phyloP scores from a whole-genome alignment of 2,797 vertebrate species.

The Poecilia picta region DNA sequence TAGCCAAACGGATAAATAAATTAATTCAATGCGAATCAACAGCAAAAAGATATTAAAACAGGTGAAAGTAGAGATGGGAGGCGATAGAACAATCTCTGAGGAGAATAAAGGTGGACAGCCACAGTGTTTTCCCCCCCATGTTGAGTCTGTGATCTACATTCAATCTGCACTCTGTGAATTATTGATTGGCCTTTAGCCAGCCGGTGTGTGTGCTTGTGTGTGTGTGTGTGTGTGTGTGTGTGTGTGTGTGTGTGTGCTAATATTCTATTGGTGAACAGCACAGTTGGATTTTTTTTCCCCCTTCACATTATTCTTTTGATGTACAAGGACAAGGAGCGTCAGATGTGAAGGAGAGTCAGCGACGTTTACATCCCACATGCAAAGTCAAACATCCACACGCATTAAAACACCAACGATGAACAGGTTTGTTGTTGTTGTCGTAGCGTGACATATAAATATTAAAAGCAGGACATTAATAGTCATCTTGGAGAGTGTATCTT shows the following conservation, averaged over 20 bases:
- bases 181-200: constrained; percentile 77
- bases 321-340: neutral
- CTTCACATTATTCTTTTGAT: constrained; percentile 37
- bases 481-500: neutral
- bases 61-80: neutral
- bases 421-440: neutral
- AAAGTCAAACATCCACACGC: neutral
- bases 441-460: neutral
- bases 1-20: neutral
- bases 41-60: neutral
- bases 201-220: constrained; percentile 30
- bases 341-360: constrained; percentile 28
- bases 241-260: constrained; percentile 23
- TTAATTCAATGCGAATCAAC: neutral
- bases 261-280: constrained; percentile 56
- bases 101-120: constrained; percentile 37
- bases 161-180: constrained; percentile 77
- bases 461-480: neutral
- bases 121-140: constrained; percentile 57
- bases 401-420: constrained; percentile 6
- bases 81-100: neutral
- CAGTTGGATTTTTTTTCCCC: constrained; percentile 35
- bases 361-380: neutral
- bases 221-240: constrained; percentile 13
- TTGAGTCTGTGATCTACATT: constrained; percentile 77